These are phyloP conservation scores for Pantherophis alleghaniensis DNA, from an alignment of 2,797 vertebrate species.

Conservation along the genomic window DNA sequence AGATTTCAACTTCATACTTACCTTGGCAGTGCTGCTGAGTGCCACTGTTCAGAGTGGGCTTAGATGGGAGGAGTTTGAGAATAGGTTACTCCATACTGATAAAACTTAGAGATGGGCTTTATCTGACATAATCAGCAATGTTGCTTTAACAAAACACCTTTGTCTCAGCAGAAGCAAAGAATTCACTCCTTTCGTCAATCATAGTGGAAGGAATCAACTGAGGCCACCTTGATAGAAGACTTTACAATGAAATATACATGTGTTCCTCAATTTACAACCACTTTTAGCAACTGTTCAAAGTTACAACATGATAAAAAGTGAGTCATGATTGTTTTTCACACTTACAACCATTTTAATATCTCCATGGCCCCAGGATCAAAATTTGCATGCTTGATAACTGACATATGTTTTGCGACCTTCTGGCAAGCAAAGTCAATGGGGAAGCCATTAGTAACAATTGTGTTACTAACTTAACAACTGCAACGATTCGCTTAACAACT, in stretches of 20 bases:
- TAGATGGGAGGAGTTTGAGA: not conserved
- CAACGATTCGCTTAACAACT: not conserved
- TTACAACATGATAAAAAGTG: not conserved
- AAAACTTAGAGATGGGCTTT: not conserved
- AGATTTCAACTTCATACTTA: not conserved
- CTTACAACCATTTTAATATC: not conserved
- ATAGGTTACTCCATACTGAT: not conserved
- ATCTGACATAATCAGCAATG: not conserved
- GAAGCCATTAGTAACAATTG: not conserved
- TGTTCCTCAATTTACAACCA: not conserved
- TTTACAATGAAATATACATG: not conserved
- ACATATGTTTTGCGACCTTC: not conserved
- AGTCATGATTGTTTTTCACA: not conserved
- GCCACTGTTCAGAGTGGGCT: not conserved
- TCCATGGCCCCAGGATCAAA: not conserved
- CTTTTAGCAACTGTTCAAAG: not conserved
- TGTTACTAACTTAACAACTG: not conserved
- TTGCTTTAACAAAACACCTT: not conserved
- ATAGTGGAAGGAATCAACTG: not conserved
- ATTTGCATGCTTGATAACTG: not conserved
- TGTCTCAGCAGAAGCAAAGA: not conserved
- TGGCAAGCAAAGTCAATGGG: not conserved
- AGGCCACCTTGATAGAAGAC: not conserved
- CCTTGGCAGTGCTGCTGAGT: not conserved
- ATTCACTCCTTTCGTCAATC: not conserved